Percentiles rank a stretch among this genome's conserved stretches.
Conservation (phyloP, 1,140 invertebrate species). For the Drosophila nebulosa region DNA sequence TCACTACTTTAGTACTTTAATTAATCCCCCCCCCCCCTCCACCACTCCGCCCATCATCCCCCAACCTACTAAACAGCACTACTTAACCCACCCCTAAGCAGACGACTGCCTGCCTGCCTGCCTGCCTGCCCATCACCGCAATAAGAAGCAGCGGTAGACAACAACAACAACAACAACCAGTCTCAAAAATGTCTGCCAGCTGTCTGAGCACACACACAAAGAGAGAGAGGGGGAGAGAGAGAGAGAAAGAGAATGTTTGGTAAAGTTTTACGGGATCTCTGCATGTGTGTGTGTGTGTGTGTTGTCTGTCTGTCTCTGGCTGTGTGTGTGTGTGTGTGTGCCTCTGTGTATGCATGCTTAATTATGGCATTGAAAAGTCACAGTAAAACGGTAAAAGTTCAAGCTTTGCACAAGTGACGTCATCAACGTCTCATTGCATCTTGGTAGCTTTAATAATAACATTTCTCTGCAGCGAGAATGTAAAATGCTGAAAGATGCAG, state of each 20-base stretch:
- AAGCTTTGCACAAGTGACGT: conserved; percentile 49
- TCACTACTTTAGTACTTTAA: not conserved
- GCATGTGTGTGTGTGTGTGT: conserved; percentile 7
- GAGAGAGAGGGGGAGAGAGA: too few relatives aligned
- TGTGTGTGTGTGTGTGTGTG: conserved; percentile 50
- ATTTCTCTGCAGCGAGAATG: too few relatives aligned
- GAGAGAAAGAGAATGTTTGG: conserved; percentile 19
- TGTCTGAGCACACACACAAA: conserved; percentile 50
- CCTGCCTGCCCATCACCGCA: not conserved
- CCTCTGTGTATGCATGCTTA: conserved; percentile 43
- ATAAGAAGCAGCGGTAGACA: not conserved
- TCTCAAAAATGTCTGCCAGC: conserved; percentile 63
- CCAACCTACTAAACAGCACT: not conserved
- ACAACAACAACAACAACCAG: not conserved
- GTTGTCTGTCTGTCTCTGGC: conserved; percentile 42
- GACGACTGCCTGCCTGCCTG: too few relatives aligned
- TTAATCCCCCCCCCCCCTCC: not conserved
- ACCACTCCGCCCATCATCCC: not conserved
- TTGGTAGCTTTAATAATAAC: too few relatives aligned
- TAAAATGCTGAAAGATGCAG: not conserved
- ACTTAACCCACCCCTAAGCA: too few relatives aligned
- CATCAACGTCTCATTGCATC: not conserved
- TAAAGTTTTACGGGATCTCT: conserved; percentile 7
- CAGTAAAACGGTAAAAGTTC: conserved; percentile 50
- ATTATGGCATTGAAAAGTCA: conserved; percentile 66